Conservation (phyloP, 2,113 vertebrate genomes). For the Odobenus rosmarus region DNA sequence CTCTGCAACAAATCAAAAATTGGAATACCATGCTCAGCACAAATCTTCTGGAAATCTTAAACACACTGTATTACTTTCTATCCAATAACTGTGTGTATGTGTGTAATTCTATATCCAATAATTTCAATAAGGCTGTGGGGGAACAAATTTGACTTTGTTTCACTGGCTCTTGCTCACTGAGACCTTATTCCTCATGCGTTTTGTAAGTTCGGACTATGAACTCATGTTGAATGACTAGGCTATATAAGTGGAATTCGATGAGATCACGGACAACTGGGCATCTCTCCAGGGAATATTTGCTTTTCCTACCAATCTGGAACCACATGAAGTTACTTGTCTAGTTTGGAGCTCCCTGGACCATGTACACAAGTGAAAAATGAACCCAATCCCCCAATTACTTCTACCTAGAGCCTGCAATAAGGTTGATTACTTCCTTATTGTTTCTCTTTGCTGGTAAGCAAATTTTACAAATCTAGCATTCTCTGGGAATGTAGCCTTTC, state of each 20-base stretch:
- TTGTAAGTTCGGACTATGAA: neutral
- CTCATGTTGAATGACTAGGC: neutral
- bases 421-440: neutral
- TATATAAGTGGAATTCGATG: neutral
- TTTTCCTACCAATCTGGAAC: neutral
- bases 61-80: neutral
- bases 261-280: neutral
- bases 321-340: neutral
- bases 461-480: neutral
- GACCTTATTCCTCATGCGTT: neutral
- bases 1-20: neutral
- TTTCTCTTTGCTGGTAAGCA: neutral
- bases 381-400: neutral
- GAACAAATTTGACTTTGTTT: neutral
- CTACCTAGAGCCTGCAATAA: neutral
- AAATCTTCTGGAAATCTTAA: neutral
- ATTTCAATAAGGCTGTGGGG: neutral
- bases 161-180: neutral
- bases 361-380: neutral
- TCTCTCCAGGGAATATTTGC: neutral
- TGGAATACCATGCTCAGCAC: neutral
- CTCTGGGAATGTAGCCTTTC: neutral
- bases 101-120: neutral
- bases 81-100: neutral
- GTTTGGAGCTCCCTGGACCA: neutral